Percentiles rank a stretch among this genome's conserved stretches.
Conservation (phyloP, 2,113 vertebrate species). For the Scytalopus superciliaris region DNA sequence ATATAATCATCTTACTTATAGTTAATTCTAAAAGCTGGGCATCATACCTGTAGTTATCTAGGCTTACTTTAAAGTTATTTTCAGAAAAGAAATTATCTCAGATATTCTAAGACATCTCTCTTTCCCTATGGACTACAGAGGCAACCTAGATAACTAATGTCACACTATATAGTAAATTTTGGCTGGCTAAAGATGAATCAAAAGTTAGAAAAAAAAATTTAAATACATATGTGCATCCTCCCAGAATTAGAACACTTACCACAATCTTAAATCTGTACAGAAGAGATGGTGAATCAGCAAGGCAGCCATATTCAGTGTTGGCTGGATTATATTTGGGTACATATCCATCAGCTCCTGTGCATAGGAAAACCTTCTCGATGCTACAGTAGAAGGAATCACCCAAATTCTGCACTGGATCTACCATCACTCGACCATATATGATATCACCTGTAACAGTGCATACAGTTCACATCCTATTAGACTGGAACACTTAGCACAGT, state of each 20-base stretch:
- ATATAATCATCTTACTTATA: background rate
- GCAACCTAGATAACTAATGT: background rate
- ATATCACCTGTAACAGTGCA: conserved; percentile 77
- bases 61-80: background rate
- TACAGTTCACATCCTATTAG: background rate
- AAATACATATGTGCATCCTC: background rate
- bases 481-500: background rate
- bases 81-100: background rate
- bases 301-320: conserved; percentile 89
- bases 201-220: background rate
- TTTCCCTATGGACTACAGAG: background rate
- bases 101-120: background rate
- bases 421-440: conserved; percentile 93
- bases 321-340: conserved; percentile 92
- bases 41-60: background rate
- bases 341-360: conserved; percentile 92
- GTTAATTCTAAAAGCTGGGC: background rate
- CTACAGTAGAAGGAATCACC: conserved; percentile 94
- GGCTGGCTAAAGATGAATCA: background rate
- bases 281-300: conserved; percentile 90
- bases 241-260: conserved; percentile 72
- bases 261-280: conserved; percentile 93
- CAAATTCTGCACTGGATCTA: conserved; percentile 95
- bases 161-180: background rate
- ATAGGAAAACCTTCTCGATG: conserved; percentile 95